Conservation (phyloP, 2,113 vertebrate genomes). For the Pantherophis guttatus region DNA sequence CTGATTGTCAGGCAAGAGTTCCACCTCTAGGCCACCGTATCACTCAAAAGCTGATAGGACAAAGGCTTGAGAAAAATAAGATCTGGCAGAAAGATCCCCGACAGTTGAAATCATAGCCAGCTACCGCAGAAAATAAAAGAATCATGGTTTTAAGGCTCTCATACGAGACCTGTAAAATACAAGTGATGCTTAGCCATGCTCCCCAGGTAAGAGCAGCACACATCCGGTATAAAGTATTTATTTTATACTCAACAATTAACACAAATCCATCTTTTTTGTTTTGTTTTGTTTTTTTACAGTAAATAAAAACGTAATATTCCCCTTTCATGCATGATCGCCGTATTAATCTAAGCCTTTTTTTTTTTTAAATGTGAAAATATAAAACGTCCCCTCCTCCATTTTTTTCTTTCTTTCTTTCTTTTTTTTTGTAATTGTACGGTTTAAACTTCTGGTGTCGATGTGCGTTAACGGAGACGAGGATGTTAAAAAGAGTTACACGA, state of each 20-base stretch:
- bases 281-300: conserved; percentile 61
- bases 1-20: too few species aligned
- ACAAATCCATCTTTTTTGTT: conserved; percentile 67
- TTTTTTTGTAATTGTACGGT: conserved; percentile 12
- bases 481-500: conserved; percentile 28
- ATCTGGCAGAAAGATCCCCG: not conserved
- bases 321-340: conserved; percentile 69
- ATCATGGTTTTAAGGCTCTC: not conserved
- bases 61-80: not conserved
- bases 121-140: not conserved
- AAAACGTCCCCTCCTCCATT: conserved; percentile 62
- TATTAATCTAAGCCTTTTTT: conserved; percentile 67
- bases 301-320: conserved; percentile 56
- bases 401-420: not conserved
- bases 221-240: conserved; percentile 76
- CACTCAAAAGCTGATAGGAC: not conserved
- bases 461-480: conserved; percentile 42
- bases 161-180: accelerated
- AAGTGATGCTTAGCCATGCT: not conserved
- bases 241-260: conserved; percentile 72
- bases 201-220: conserved; percentile 40
- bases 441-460: conserved; percentile 5
- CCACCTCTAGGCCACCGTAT: too few species aligned
- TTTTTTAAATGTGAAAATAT: conserved; percentile 72
- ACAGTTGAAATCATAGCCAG: too few species aligned